Base-by-base conservation (phyloP, 2,113 vertebrate genomes). In the Corythaixoides concolor region DNA sequence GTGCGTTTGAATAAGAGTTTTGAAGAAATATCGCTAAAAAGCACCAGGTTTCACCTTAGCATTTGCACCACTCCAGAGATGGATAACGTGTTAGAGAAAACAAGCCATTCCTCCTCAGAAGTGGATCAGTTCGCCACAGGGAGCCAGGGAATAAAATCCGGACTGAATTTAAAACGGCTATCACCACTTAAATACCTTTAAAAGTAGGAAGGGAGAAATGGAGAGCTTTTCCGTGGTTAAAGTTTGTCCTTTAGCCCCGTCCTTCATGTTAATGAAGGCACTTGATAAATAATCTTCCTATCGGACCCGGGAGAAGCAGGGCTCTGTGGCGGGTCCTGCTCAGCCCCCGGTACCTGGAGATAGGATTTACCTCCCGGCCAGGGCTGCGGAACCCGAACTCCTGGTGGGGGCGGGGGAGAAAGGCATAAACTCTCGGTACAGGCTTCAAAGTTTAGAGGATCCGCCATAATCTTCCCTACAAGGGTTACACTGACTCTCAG, bases 81-180 rank as follows among this genome's bases (percentile, higher is more conserved):
- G 82, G 95, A 88, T 95, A 95, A 93, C 78, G 83, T 67, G 95
- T 88, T 77, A 92, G 58, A 83, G 93, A 94, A 97, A 97, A 96
- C 88, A 96, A 97, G 93, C 82, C 83, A 73, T 70, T 72, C 43
- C 91, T 96, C 87, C 77, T 92, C 59, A 96, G 92, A 96, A 97
- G 60, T 72, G 92, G 89, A 92, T 97, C 93, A 88, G 67, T 90
- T 97, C 93, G 37, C 86, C 77, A 64, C 96, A 59, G 96, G 97
- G 94, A 97, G 80, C 85, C 81, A 60, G 66, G 56, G 91, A 92
- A 90, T 91, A 93, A 94, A 96, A 76, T 88, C 94, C 89, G 63
- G 74, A 64, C 73, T 70, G 91, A 95, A 95, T 97, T 95, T 90
- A 74, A 97, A 97, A 69, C 56, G 47, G 43, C 56, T 66, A 74